Conservation (phyloP, 2,113 vertebrate species). For the Shinisaurus crocodilurus region DNA sequence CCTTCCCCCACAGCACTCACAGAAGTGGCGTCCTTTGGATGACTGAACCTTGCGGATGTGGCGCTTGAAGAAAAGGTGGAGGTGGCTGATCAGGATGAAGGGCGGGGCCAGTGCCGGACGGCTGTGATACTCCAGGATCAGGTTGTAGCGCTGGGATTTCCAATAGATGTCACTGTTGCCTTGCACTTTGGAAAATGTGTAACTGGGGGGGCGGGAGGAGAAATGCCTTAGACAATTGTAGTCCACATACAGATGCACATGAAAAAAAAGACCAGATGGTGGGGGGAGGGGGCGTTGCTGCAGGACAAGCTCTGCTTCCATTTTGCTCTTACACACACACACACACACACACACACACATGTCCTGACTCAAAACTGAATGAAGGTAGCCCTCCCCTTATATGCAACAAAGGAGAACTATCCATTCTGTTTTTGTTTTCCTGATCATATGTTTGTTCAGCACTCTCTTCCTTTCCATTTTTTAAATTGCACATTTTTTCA, state of each 20-base stretch:
- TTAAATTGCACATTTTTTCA: too few relatives aligned
- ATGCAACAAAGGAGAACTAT: neutral
- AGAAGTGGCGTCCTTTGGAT: conserved; percentile 65
- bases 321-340: neutral
- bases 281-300: too few relatives aligned
- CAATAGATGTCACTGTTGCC: conserved; percentile 88
- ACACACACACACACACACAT: neutral
- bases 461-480: too few relatives aligned
- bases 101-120: conserved; percentile 86
- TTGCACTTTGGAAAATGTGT: conserved; percentile 89
- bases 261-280: neutral
- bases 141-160: conserved; percentile 91
- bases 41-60: conserved; percentile 61
- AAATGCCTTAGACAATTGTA: neutral
- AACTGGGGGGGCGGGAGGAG: conserved; percentile 65
- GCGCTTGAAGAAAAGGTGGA: conserved; percentile 79
- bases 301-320: neutral
- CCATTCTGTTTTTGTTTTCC: neutral
- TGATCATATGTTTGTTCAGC: neutral
- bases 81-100: conserved; percentile 87
- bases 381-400: neutral
- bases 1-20: conserved; percentile 62
- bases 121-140: conserved; percentile 88
- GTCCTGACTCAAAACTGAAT: neutral
- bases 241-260: neutral